Evolutionary conservation across 2,113 vertebrate genomes (phyloP).

Genomic region (Plestiodon gilberti): DNA sequence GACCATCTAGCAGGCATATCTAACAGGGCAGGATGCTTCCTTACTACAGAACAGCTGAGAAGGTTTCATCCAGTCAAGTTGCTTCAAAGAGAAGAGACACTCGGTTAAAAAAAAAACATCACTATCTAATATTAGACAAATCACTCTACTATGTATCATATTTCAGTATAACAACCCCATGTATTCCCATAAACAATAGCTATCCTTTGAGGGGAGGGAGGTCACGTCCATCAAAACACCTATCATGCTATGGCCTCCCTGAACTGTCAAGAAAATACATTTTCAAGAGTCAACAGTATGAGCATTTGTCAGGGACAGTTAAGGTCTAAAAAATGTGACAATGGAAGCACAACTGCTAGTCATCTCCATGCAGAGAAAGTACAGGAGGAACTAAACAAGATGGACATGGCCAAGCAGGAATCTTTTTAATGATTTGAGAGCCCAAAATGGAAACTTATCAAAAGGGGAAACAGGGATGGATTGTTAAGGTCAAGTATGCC

Average conservation of each 20-base stretch:
- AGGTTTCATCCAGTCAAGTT: not conserved
- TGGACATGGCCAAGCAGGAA: not conserved
- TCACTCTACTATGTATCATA: not conserved
- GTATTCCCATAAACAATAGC: not conserved
- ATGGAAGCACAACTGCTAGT: conserved; percentile 11
- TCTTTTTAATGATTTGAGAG: conserved; percentile 13
- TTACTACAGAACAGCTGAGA: conserved; percentile 18
- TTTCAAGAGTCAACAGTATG: conserved; percentile 9
- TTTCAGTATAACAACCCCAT: not conserved
- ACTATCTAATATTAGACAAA: conserved; percentile 4
- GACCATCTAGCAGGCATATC: not conserved
- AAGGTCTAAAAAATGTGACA: not conserved
- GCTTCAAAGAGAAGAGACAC: not conserved
- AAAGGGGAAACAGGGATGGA: not conserved
- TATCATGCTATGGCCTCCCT: not conserved
- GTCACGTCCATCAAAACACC: conserved; percentile 17
- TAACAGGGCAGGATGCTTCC: conserved; percentile 26
- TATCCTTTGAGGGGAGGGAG: conserved; percentile 17
- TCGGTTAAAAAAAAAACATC: not conserved
- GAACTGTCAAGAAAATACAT: conserved; percentile 12
- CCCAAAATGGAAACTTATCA: conserved; percentile 12
- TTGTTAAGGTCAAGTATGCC: not conserved
- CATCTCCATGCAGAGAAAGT: not conserved
- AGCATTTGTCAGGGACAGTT: not conserved
- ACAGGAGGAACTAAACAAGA: not conserved